Evolutionary conservation across 2,113 vertebrate species (phyloP), one percentile per base, ranked within the genome.

Genomic region (Antennarius striatus): DNA sequence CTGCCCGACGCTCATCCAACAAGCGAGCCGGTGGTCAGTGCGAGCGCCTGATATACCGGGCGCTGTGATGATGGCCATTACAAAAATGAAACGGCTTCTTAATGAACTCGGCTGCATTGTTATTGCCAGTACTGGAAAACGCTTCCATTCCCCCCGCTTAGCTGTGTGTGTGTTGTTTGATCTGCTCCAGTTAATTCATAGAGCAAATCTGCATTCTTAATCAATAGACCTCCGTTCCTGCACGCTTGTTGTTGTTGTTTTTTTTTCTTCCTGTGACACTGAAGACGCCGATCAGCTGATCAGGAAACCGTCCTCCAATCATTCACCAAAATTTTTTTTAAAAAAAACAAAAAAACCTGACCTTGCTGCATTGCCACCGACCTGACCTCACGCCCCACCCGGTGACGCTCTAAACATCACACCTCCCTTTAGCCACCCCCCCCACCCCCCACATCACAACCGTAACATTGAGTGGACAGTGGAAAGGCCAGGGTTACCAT

Each of bases 91-190:
- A 82, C 78, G 77, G 71, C 74, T 83, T 77, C 75, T 74, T 83
- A 85, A 88, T 88, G 80, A 86, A 80, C 79, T 77, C 59, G 8
- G 61, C 54, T 76, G 79, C 69, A 74, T 82, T 68, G 77, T 84
- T 85, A 80, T 73, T 73, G 68, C 69, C 56, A 43, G 53, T 52
- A 48, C 51, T 68, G 72, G 62, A 74, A 22, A 77, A 83, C 68
- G 68, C 53, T 55, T 72, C 75, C 9, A 82, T 79, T 77, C 63
- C 63, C 75, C 28, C 72, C 46, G 55, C 75, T 74, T 56, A 63
- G 53, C 68, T 62, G 78, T 56, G 75, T 73, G 75, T 36, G 32
- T 81, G 76, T 88, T 36, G 36, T 76, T 77, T 69, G 73, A 83
- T 79, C 77, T 71, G 73, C 73, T 83, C 71, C 77, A 77, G 74